Percentiles rank a stretch among this genome's conserved stretches.
Conservation (phyloP, 2,888 invertebrate species). For the Calephelis perditalis region DNA sequence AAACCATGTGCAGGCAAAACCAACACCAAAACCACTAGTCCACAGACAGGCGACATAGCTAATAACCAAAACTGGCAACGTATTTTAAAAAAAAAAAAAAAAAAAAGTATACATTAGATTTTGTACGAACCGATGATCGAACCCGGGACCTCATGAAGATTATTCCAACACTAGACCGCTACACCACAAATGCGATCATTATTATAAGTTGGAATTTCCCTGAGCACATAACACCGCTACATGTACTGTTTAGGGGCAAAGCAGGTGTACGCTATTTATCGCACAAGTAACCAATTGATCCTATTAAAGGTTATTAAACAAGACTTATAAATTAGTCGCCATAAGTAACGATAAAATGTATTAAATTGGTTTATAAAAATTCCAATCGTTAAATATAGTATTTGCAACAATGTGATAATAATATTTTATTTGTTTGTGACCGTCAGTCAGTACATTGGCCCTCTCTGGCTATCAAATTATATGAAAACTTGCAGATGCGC, state of each 20-base stretch:
- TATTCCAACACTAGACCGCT: no score
- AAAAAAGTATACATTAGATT: no score
- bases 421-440: conserved; percentile 55
- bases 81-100: no score
- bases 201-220: no score
- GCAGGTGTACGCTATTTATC: neutral
- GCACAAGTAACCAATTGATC: neutral
- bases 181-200: no score
- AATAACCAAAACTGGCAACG: no score
- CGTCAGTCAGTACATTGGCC: conserved; percentile 45
- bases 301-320: conserved; percentile 10
- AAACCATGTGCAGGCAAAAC: no score
- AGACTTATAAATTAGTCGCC: conserved; percentile 7
- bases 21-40: no score
- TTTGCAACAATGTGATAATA: conserved; percentile 46
- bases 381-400: conserved; percentile 32
- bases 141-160: no score
- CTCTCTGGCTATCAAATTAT: conserved; percentile 31
- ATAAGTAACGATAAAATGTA: conserved; percentile 5
- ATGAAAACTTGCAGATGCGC: conserved; percentile 22
- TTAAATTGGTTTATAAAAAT: conserved; percentile 21
- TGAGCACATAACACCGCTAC: no score
- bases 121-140: no score
- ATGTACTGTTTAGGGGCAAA: neutral
- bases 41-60: no score